Base-by-base conservation (phyloP, 2,888 invertebrate species). In the Choreutis nemorana region DNA sequence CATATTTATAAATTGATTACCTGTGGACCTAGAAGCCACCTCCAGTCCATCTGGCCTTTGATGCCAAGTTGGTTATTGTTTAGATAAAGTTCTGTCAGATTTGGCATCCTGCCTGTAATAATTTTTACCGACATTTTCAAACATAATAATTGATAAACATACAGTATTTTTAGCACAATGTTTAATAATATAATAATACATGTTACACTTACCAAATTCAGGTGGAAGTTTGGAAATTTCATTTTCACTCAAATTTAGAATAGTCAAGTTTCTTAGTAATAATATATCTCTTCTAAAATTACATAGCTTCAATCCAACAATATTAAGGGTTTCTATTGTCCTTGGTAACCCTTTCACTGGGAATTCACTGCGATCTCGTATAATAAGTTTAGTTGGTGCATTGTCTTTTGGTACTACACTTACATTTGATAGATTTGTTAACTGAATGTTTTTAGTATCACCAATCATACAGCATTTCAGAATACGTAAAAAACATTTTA, bases 331-430 rank as follows among this genome's bases (percentile, higher is more conserved):
- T 55, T 86, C 84, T 6, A 90, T 66, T 2, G 86, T 86, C 43
- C 85, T 75, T 6, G 91, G 90, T 29, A 91, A 84, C 5, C 91
- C 90, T 56, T 86, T 83, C 0, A 67, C 49, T 1, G 91, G 91
- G 60, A 89, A 89, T 12, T 90, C 87, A 8, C 83, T 82, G 24
- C 84, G 70, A 36, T 83, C 79, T 26, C 55, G 73, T 12, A 91
- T 82, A 1, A 77, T 56, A 39, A 90, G 60, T 51, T 86, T 89
- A 1, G 63, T 59, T 1, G 77, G 67, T 7, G 61, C 58, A 39
- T 57, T 54, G 30, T 68, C 66, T 39, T 77, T 81, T 2, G 68
- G 53, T 31, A 64, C 75, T 1, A 81, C 62, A 42, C 72, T 65
- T 31, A 82, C 54, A 33, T 72, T 65, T 7, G 67, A 49, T 23